These are phyloP conservation scores for Drosophila paracracens DNA, from an alignment of 2,888 invertebrate species.

Conservation along the genomic window DNA sequence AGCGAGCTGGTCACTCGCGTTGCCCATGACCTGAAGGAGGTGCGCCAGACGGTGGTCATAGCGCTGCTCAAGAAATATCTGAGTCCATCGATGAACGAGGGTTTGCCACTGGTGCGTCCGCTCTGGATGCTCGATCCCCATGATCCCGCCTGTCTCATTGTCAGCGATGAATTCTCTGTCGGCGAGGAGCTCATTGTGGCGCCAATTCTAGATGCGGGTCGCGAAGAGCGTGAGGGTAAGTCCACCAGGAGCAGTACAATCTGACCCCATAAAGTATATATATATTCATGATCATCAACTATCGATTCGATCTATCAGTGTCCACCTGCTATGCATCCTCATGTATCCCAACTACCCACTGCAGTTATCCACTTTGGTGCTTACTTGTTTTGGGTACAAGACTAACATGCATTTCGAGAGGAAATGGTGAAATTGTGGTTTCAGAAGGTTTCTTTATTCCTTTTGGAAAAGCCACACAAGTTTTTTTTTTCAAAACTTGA, in stretches of 20 bases:
- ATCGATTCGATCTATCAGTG: not conserved
- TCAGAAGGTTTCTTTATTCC: not conserved
- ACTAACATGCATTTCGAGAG: not conserved
- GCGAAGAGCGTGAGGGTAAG: conserved; percentile 89
- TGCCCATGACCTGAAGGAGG: conserved; percentile 90
- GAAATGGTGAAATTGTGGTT: not conserved
- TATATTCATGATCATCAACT: not conserved
- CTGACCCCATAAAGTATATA: not conserved
- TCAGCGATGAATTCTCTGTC: conserved; percentile 94
- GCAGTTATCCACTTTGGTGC: not conserved
- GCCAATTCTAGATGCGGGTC: conserved; percentile 90
- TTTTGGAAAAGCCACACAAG: not conserved
- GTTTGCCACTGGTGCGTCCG: conserved; percentile 93
- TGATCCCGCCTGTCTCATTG: conserved; percentile 91
- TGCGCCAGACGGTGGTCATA: conserved; percentile 91
- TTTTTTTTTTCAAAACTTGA: not conserved
- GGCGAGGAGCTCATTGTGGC: conserved; percentile 96
- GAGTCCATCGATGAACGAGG: conserved; percentile 91
- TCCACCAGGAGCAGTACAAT: not conserved
- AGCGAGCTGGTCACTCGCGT: conserved; percentile 91
- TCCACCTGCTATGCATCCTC: not conserved
- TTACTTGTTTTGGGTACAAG: not conserved
- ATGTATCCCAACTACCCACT: not conserved
- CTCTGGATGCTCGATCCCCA: conserved; percentile 95
- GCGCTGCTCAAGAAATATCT: conserved; percentile 91